Conservation (phyloP, 2,113 vertebrate species). For the human (Homo sapiens) region GRCh38 chr2:161129001-161129500, state of each 20-base stretch:
- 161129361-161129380: constrained; percentile 51
- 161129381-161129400: constrained; percentile 53
- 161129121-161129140: neutral
- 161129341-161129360: constrained; percentile 29
- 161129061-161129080: constrained; percentile 15
- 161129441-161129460: constrained; percentile 3
- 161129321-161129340: neutral
- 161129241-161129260: constrained; percentile 29
- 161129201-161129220: constrained; percentile 1
- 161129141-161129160: neutral
- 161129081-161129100: neutral
- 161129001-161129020: neutral
- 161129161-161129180: constrained; percentile 55
- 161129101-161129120: neutral
- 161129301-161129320: constrained; percentile 1
- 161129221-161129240: constrained; percentile 42
- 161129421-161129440: constrained; percentile 48
- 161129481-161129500: neutral
- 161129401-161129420: constrained; percentile 27
- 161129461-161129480: constrained; percentile 22
- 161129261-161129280: constrained; percentile 47
- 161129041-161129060: neutral
- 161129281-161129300: constrained; percentile 39
- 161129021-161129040: constrained; percentile 6
- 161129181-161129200: constrained; percentile 3